Base-by-base conservation (phyloP, 1,140 invertebrate species). In the Drosophila leontia region DNA sequence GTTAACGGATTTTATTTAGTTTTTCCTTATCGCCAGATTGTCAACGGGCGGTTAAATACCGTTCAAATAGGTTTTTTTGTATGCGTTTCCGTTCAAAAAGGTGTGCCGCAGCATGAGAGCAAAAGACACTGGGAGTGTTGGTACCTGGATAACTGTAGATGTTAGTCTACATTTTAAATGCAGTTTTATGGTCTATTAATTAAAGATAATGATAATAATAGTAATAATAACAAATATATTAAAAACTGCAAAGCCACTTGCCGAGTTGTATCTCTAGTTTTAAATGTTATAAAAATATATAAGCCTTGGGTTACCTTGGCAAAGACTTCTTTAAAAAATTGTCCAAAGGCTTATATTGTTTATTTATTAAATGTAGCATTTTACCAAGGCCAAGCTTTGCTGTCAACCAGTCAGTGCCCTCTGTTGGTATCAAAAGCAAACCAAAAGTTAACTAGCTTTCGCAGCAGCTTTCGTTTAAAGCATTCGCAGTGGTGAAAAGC, bases 401-500 rank as follows among this genome's bases (percentile, higher is more conserved):
- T 44, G 13, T 13, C 2, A 48, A 23, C 26, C 44, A 63, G 26
- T 47, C 23, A 15, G 4, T 76, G 75, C 75, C 83, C 55, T 47
- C 82, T 87, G 23, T 26, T 17, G 62, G 4, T 11, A 2, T 5
- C 11, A 11, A 15, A 37, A 12, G 12, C 7, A 35, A 35, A 11
- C 1, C 19, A 4, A 17, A 26, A n/a, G 17, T 44, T 8, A 57
- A 29, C 23, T 32, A 67, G 62, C 47, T 68, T 68, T 41, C 7
- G 1, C 32, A 4, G 45, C 12, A 45, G 29, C 48, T 50, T 26
- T 68, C 1, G 23, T 4, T 6, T 17, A 17, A 56, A 39, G 47
- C 67, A 17, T 19, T 35, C 2, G 2, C 0, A 3, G 44, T 62
- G 72, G 59, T 81, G 78, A 75, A 85, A 85, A 85, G 82, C 82